Percentiles rank a stretch among this genome's conserved stretches.
Evolutionary conservation across 2,113 vertebrate genomes (phyloP).

Genomic region (Cyprinodon tularosa): DNA sequence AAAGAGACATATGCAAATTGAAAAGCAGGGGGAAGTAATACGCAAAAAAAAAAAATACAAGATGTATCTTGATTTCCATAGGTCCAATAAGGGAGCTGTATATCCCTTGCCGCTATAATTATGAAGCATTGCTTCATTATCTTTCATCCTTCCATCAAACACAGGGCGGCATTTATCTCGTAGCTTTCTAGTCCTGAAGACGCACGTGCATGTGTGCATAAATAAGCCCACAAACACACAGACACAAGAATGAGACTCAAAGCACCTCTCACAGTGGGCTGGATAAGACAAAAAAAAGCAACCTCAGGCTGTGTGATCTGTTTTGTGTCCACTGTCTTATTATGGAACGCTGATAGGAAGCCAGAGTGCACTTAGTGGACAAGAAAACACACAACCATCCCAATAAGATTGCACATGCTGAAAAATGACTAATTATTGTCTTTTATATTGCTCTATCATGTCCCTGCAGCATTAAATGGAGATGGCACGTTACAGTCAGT

Average conservation of each 20-base stretch:
- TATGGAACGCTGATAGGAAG: slow-evolving; percentile 31
- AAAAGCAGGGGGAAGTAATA: slow-evolving; percentile 2
- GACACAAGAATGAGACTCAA: slow-evolving; percentile 30
- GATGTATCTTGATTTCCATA: neutral
- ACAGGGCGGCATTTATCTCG: slow-evolving; percentile 53
- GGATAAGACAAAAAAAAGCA: slow-evolving; percentile 42
- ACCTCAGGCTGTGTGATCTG: slow-evolving; percentile 55
- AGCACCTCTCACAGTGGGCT: slow-evolving; percentile 40
- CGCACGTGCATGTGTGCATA: slow-evolving; percentile 29
- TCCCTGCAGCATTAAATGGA: slow-evolving; percentile 9
- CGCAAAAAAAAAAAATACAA: neutral
- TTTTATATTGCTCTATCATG: slow-evolving; percentile 25
- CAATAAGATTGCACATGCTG: slow-evolving; percentile 10
- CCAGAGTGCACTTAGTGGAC: slow-evolving; percentile 52
- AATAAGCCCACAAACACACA: slow-evolving; percentile 25
- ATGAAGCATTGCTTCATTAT: slow-evolving; percentile 25
- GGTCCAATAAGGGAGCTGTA: slow-evolving; percentile 4
- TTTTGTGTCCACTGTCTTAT: slow-evolving; percentile 32
- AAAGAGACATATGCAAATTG: neutral
- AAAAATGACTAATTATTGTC: slow-evolving; percentile 34
- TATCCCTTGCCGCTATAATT: slow-evolving; percentile 22
- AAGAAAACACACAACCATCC: slow-evolving; percentile 22
- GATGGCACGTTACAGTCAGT: slow-evolving; percentile 2
- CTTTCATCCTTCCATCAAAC: slow-evolving; percentile 72
- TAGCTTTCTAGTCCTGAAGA: slow-evolving; percentile 46